A percentile compares a stretch with the other conserved stretches of the same genome.
phyloP scores from a whole-genome alignment of 2,888 invertebrate species.

The Disparrhopalites patrizii region DNA sequence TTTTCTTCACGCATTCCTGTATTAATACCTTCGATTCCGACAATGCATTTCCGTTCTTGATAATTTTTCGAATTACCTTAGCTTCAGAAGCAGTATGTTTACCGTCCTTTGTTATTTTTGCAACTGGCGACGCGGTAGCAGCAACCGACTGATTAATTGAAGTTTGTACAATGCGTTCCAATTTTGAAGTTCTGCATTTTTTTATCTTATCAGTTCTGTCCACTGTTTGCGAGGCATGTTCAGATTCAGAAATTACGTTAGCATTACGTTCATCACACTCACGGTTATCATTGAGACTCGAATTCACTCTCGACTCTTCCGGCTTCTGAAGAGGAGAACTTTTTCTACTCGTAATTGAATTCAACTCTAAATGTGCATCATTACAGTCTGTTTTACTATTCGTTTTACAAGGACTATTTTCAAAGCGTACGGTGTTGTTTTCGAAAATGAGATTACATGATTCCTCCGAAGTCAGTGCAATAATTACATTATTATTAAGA shows the following conservation, averaged over 20 bases:
- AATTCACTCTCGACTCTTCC: not conserved
- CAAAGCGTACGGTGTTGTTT: constrained; percentile 40
- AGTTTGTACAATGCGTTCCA: constrained; percentile 14
- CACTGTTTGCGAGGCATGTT: constrained; percentile 1
- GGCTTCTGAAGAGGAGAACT: not conserved
- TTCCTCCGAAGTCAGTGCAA: constrained; percentile 8
- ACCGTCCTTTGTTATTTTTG: not conserved
- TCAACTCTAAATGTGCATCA: too few relatives aligned
- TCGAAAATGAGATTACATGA: constrained; percentile 40
- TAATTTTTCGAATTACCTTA: not conserved
- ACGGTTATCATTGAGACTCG: not conserved
- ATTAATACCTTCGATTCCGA: not conserved
- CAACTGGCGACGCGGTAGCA: constrained; percentile 14
- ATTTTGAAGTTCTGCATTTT: constrained; percentile 14
- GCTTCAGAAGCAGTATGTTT: not conserved
- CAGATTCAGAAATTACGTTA: not conserved
- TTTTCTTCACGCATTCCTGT: not conserved
- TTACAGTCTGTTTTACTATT: too few relatives aligned
- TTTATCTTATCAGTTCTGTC: constrained; percentile 29
- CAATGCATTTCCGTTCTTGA: constrained; percentile 2
- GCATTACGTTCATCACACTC: not conserved
- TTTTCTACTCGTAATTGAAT: not conserved
- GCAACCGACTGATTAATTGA: too few relatives aligned
- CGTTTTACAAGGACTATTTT: constrained; percentile 30
- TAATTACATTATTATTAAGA: not conserved